Evolutionary conservation across 2,113 vertebrate species (phyloP).

Genomic region (Vulpes ferrilata): DNA sequence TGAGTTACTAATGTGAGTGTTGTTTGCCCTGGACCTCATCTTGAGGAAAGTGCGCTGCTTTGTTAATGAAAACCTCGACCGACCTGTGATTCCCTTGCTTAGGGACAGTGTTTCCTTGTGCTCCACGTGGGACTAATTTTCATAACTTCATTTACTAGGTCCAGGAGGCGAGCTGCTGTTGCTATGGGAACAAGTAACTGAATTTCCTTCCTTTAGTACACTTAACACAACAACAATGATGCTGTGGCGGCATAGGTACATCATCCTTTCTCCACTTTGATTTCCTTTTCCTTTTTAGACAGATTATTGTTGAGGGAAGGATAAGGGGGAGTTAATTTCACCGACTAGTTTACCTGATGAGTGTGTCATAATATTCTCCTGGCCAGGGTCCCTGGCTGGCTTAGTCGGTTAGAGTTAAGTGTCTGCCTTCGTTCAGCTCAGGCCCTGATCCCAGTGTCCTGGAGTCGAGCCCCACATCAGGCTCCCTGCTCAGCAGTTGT

Average conservation of each 20-base stretch:
- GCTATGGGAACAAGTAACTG: slow-evolving; percentile 66
- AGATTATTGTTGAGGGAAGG: background rate
- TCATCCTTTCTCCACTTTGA: background rate
- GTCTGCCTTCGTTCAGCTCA: no score
- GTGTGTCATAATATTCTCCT: background rate
- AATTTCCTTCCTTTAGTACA: slow-evolving; percentile 52
- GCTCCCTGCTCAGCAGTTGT: no score
- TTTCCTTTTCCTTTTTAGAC: slow-evolving; percentile 12
- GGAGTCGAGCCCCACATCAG: no score
- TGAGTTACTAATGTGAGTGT: background rate
- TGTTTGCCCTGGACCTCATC: background rate
- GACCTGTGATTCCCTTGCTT: background rate
- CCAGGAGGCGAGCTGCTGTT: slow-evolving; percentile 54
- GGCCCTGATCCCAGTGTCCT: no score
- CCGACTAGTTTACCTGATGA: background rate
- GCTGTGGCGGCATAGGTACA: background rate
- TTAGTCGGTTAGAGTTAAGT: no score
- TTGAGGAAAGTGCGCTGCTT: background rate
- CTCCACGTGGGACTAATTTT: slow-evolving; percentile 67
- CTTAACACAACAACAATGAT: slow-evolving; percentile 5
- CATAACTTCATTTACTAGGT: slow-evolving; percentile 65
- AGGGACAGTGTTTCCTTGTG: slow-evolving; percentile 2
- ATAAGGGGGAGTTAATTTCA: background rate
- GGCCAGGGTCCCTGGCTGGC: no score
- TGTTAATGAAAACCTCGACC: background rate